Conservation (phyloP, 1,140 invertebrate genomes). For the Mamestra configurata region DNA sequence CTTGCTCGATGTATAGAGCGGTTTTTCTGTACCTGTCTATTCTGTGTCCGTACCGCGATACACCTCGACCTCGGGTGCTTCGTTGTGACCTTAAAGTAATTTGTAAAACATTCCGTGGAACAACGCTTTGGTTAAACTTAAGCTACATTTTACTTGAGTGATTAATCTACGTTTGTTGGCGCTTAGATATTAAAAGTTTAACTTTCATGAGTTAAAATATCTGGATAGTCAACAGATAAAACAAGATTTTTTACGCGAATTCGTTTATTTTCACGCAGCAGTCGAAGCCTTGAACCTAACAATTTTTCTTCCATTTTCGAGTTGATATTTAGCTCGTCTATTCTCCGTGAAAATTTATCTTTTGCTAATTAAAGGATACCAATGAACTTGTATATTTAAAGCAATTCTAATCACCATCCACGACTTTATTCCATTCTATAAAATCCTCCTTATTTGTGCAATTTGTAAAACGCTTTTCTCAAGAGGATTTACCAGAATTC, state of each 20-base stretch:
- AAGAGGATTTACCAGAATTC: background rate
- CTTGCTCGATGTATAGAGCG: too few relatives aligned
- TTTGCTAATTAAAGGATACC: too few relatives aligned
- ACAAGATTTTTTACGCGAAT: too few relatives aligned
- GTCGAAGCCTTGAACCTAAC: too few relatives aligned
- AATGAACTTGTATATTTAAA: background rate
- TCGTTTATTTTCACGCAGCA: too few relatives aligned
- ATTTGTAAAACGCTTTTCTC: background rate
- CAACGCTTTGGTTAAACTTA: slow-evolving; percentile 10
- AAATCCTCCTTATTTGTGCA: background rate
- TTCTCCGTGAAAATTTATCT: too few relatives aligned
- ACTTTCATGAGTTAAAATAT: too few relatives aligned
- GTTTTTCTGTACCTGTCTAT: too few relatives aligned
- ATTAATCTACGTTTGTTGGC: background rate
- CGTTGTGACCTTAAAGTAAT: slow-evolving; percentile 5
- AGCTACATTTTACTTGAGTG: background rate
- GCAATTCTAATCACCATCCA: background rate
- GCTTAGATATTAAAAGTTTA: background rate
- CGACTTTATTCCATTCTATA: background rate
- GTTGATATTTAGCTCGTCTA: too few relatives aligned
- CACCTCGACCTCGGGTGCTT: background rate
- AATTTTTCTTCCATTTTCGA: too few relatives aligned
- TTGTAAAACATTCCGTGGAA: slow-evolving; percentile 8
- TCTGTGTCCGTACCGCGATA: background rate
- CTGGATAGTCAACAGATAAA: too few relatives aligned